Conservation (phyloP, 2,797 vertebrate genomes). For the Liasis olivaceus region DNA sequence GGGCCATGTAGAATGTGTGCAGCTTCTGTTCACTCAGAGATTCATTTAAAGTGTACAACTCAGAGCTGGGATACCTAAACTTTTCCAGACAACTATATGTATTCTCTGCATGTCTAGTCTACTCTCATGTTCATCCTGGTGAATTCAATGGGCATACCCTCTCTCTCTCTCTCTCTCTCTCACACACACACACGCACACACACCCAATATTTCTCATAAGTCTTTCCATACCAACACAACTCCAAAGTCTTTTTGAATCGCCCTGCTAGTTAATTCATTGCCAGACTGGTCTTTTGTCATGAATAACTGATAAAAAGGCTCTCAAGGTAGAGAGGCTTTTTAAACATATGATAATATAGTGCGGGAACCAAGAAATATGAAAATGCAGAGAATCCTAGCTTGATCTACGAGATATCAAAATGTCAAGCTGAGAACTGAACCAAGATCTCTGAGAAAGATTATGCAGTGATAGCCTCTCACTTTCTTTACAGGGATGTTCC, state of each 20-base stretch:
- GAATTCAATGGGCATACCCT: too few relatives aligned
- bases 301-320: not conserved
- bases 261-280: not conserved
- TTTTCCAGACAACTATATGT: too few relatives aligned
- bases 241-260: not conserved
- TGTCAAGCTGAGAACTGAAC: not conserved
- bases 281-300: not conserved
- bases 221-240: not conserved
- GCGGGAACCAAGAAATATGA: not conserved
- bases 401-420: not conserved
- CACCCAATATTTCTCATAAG: not conserved
- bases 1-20: too few relatives aligned
- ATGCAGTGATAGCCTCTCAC: not conserved
- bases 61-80: too few relatives aligned
- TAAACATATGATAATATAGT: not conserved
- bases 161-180: too few relatives aligned
- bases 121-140: too few relatives aligned
- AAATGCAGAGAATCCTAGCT: not conserved
- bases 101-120: too few relatives aligned
- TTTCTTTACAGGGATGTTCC: not conserved
- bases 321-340: not conserved
- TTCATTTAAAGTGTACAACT: too few relatives aligned
- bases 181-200: too few relatives aligned
- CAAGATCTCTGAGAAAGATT: not conserved
- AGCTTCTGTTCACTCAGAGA: too few relatives aligned